phyloP scores from a whole-genome alignment of 1,140 invertebrate species.

The fruit fly (Drosophila melanogaster) region Release_6_plus_ISO1_MT NT_037436.4:1850501-1851000 shows the following conservation, averaged over 20 bases:
- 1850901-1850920: slow-evolving; percentile 29
- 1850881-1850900: slow-evolving; percentile 45
- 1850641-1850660: too few species aligned
- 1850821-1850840: slow-evolving; percentile 15
- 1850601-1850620: too few species aligned
- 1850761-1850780: slow-evolving; percentile 17
- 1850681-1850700: neutral
- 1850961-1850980: slow-evolving; percentile 55
- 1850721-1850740: rapidly evolving
- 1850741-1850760: slow-evolving; percentile 16
- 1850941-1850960: slow-evolving; percentile 51
- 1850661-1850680: too few species aligned
- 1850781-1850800: neutral
- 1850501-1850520: slow-evolving; percentile 1
- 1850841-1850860: slow-evolving; percentile 51
- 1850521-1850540: neutral
- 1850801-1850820: slow-evolving; percentile 8
- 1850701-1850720: slow-evolving; percentile 47
- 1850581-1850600: neutral
- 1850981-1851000: slow-evolving; percentile 41
- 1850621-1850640: too few species aligned
- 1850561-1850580: too few species aligned
- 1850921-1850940: slow-evolving; percentile 46
- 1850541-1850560: too few species aligned
- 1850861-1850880: slow-evolving; percentile 65